Conservation (phyloP, 2,113 vertebrate species). For the Aldabrachelys gigantea region DNA sequence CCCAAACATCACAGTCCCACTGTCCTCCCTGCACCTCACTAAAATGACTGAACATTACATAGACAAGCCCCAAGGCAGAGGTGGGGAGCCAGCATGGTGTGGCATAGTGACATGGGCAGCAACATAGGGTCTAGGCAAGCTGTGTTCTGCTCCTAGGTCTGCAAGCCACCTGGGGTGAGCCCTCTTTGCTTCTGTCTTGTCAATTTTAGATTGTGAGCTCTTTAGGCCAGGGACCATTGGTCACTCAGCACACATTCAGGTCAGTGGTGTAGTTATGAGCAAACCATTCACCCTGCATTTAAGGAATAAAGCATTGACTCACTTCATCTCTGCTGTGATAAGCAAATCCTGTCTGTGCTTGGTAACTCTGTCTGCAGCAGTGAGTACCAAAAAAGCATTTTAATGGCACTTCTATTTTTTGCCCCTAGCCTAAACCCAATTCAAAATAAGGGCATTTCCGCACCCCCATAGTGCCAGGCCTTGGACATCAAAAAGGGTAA, state of each 20-base stretch:
- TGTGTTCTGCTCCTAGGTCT: background rate
- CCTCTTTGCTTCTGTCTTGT: background rate
- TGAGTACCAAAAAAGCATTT: background rate
- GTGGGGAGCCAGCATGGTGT: too few relatives aligned
- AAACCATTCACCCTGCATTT: background rate
- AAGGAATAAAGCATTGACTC: background rate
- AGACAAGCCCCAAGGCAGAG: too few relatives aligned
- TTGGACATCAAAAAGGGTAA: background rate
- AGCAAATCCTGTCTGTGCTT: background rate
- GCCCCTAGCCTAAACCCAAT: background rate
- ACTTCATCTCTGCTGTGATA: background rate
- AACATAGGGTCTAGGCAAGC: background rate
- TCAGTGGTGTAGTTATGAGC: background rate
- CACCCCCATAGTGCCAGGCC: background rate
- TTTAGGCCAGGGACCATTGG: background rate
- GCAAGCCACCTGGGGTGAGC: background rate
- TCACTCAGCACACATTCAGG: background rate
- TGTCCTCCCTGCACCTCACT: too few relatives aligned
- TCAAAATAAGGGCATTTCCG: background rate
- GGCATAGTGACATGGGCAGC: too few relatives aligned
- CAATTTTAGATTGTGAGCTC: background rate
- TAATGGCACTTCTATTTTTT: background rate
- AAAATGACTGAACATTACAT: too few relatives aligned
- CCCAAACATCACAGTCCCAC: too few relatives aligned
- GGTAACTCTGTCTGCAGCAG: background rate